Evolutionary conservation across 2,888 invertebrate species (phyloP).

Genomic region (Catocala nupta): DNA sequence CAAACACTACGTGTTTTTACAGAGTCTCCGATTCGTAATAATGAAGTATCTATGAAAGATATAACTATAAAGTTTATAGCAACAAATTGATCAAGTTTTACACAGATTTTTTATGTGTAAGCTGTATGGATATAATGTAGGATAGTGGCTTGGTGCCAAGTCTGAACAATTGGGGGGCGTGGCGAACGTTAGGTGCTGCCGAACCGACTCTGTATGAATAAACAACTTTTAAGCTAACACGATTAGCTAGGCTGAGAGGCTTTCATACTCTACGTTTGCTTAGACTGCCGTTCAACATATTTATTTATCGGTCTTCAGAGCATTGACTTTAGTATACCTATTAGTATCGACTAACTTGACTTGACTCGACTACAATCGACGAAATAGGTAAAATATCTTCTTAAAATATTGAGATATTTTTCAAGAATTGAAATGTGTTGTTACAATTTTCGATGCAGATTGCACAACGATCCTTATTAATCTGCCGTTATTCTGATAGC

Average conservation of each 20-base stretch:
- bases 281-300: background rate
- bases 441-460: no score
- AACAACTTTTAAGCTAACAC: constrained; percentile 36
- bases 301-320: no score
- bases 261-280: constrained; percentile 9
- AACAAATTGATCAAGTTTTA: constrained; percentile 14
- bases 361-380: no score
- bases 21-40: background rate
- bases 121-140: constrained; percentile 13
- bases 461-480: no score
- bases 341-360: no score
- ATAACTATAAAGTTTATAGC: background rate
- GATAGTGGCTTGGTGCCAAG: constrained; percentile 49
- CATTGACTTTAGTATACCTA: no score
- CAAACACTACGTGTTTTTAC: background rate
- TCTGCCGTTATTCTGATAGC: no score
- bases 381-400: no score
- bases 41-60: background rate
- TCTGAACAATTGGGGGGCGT: constrained; percentile 40
- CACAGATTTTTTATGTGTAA: constrained; percentile 6
- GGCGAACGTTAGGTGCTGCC: constrained; percentile 29
- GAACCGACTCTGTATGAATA: constrained; percentile 33
- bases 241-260: constrained; percentile 29
- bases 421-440: no score
- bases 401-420: no score